Evolutionary conservation across 2,113 vertebrate genomes (phyloP).

Genomic region (Rousettus leschenaultii): DNA sequence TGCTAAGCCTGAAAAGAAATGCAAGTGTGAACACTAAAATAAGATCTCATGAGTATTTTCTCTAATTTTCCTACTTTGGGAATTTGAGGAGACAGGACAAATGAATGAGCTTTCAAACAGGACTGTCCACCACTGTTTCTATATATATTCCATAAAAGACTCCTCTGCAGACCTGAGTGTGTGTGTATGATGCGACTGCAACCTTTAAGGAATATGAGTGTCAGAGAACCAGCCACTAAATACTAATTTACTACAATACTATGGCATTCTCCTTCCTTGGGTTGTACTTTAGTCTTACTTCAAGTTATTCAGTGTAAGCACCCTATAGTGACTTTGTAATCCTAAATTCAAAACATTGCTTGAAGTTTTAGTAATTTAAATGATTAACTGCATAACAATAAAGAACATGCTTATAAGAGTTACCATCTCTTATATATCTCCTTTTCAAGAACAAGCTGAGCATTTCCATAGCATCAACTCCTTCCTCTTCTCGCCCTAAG

Average conservation of each 20-base stretch:
- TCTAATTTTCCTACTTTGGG: not conserved
- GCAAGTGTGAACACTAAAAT: slow-evolving; percentile 3
- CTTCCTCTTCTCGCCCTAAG: not conserved
- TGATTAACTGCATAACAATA: not conserved
- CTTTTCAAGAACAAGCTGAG: not conserved
- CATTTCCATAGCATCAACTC: not conserved
- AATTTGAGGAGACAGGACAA: slow-evolving; percentile 30
- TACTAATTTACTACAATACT: not conserved
- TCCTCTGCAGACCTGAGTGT: not conserved
- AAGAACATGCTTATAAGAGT: not conserved
- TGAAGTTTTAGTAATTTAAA: not conserved
- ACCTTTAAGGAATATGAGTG: not conserved
- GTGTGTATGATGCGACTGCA: not conserved
- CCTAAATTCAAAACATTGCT: slow-evolving; percentile 35
- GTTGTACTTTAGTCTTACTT: slow-evolving; percentile 29
- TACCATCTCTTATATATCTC: not conserved
- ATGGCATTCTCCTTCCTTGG: not conserved
- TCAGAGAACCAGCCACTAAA: not conserved
- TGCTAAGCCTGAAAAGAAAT: not conserved
- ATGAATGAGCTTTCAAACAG: not conserved
- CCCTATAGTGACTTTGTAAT: not conserved
- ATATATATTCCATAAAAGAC: not conserved
- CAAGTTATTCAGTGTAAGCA: not conserved
- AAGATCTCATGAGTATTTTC: not conserved
- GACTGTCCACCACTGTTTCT: not conserved